Evolutionary conservation across 2,113 vertebrate genomes (phyloP).

Genomic region (Acrocephalus arundinaceus): DNA sequence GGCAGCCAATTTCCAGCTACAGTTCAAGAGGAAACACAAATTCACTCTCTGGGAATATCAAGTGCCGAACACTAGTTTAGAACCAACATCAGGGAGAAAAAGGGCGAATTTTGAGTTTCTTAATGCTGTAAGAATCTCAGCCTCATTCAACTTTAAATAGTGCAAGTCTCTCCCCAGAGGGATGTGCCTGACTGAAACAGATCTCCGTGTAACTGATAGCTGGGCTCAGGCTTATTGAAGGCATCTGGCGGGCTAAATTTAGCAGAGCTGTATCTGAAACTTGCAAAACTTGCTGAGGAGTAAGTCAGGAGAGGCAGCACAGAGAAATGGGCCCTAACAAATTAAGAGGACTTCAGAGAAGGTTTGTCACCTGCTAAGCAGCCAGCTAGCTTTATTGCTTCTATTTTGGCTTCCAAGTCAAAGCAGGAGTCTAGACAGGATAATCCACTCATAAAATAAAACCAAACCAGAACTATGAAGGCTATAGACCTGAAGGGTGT

Average conservation of each 20-base stretch:
- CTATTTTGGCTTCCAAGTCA: slow-evolving; percentile 34
- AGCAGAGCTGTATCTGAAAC: slow-evolving; percentile 35
- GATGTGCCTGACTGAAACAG: slow-evolving; percentile 48
- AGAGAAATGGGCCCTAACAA: slow-evolving; percentile 6
- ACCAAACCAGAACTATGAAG: slow-evolving; percentile 15
- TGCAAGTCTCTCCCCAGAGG: slow-evolving; percentile 20
- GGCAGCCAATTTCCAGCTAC: background rate
- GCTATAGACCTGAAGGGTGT: background rate
- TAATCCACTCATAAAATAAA: slow-evolving; percentile 57
- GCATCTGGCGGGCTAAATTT: slow-evolving; percentile 63
- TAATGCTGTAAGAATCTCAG: slow-evolving; percentile 25
- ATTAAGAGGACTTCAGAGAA: slow-evolving; percentile 31
- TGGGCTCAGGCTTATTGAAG: slow-evolving; percentile 52
- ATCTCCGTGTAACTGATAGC: slow-evolving; percentile 47
- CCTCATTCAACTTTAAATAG: slow-evolving; percentile 57
- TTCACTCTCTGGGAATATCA: background rate
- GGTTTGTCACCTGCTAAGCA: background rate
- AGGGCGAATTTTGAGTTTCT: background rate
- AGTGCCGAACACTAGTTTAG: background rate
- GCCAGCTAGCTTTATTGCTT: slow-evolving; percentile 29
- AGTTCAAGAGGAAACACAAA: background rate
- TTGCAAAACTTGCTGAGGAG: background rate
- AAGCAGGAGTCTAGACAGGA: slow-evolving; percentile 59
- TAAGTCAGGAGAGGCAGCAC: background rate
- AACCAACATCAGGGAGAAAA: background rate